Base-by-base conservation (phyloP, 2,113 vertebrate genomes). In the Edolisoma coerulescens region DNA sequence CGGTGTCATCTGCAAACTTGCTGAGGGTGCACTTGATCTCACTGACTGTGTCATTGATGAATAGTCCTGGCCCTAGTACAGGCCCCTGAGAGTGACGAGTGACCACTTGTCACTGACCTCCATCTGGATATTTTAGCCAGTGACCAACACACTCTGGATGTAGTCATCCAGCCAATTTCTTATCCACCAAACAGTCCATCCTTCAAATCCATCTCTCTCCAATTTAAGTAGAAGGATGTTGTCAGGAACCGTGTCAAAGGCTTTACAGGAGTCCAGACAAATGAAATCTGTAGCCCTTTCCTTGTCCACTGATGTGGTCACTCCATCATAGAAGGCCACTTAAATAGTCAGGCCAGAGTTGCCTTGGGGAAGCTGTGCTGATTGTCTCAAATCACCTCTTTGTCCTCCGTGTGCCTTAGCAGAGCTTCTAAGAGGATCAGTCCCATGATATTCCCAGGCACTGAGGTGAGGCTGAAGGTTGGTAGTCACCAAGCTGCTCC, bases 61-160 rank as follows among this genome's bases (percentile, higher is more conserved):
- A 45, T 5, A 18, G 35, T 21, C 10, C 53, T n/a, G 16, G 35
- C 49, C 9, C 21, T n/a, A 42, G 2, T 28, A 64, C 1, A 14
- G 52, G 53, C 3, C 15, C 11, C 13, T 42, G 11, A 52, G 16
- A 26, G 17, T n/a, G 15, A 56, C 0, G 0, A 47, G 41, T 13
- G 19, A 56, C 2, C 15, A 35, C 24, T 26, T 1, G 1, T 47
- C 45, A 73, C 10, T 7, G 6, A 15, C 56, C 7, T 74, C 22
- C 13, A 54, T 13, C 13, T 5, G 10, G 33, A 77, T 9, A 54
- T 30, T 30, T 10, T 11, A 53, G 5, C 24, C 3, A 3, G 7
- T 37, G 64, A 73, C 26, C 18, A n/a, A 41, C 53, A 49, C 10
- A 9, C 5, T 42, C 24, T 47, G 11, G 23, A 56, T 53, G 16